These are phyloP conservation scores for Syrmaticus mikado DNA, from an alignment of 2,113 vertebrate species.

Conservation along the genomic window DNA sequence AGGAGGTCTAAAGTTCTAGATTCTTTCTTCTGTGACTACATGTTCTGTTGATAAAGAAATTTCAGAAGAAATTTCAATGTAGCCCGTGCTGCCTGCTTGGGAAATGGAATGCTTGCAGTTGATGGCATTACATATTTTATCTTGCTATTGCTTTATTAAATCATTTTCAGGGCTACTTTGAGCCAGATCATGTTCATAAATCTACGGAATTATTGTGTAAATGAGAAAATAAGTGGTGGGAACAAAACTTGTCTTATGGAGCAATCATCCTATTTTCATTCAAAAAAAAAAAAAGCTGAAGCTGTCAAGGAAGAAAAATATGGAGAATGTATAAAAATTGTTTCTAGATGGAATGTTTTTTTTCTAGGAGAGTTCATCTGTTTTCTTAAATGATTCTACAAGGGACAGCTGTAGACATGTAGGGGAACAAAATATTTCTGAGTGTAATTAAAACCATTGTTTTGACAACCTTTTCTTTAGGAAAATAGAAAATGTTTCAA, in stretches of 20 bases:
- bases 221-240: neutral
- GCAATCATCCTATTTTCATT: neutral
- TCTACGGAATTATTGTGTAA: neutral
- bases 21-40: neutral
- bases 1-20: neutral
- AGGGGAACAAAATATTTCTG: slow-evolving; percentile 30
- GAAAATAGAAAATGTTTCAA: slow-evolving; percentile 21
- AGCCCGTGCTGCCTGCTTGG: neutral
- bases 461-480: slow-evolving; percentile 25
- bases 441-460: slow-evolving; percentile 39
- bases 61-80: neutral
- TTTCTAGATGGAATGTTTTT: slow-evolving; percentile 11
- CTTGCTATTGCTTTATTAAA: neutral
- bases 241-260: neutral
- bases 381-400: slow-evolving; percentile 3
- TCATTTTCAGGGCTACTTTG: neutral
- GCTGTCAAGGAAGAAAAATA: neutral
- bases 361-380: slow-evolving; percentile 19
- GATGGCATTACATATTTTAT: neutral
- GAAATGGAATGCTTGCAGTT: neutral
- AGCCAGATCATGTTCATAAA: neutral
- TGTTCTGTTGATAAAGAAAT: neutral
- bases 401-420: slow-evolving; percentile 28
- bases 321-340: neutral
- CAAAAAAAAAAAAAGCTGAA: neutral